These are phyloP conservation scores for Podarcis siculus DNA, from an alignment of 2,797 vertebrate genomes.

Conservation along the genomic window DNA sequence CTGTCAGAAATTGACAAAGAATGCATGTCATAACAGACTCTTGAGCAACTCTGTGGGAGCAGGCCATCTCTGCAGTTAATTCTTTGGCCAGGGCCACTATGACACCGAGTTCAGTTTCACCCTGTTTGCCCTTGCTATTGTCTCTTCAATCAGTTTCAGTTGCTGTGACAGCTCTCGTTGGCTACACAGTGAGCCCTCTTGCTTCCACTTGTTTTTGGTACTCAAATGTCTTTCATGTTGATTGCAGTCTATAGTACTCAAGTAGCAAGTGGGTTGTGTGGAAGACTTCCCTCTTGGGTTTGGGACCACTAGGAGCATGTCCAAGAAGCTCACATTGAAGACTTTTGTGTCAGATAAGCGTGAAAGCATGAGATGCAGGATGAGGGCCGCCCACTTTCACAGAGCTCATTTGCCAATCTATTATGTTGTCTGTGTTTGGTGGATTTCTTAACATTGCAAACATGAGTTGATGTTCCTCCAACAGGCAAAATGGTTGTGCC, in stretches of 20 bases:
- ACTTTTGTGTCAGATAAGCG: neutral
- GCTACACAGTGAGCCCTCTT: neutral
- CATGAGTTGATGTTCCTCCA: neutral
- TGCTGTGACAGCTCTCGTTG: neutral
- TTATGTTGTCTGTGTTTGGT: neutral
- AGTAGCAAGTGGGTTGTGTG: neutral
- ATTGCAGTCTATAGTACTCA: neutral
- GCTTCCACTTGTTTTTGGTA: neutral
- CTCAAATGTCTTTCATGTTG: neutral
- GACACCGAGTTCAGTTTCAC: neutral
- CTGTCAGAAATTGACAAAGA: neutral
- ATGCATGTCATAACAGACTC: neutral
- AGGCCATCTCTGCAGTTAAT: neutral
- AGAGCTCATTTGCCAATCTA: neutral
- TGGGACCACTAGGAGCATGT: neutral
- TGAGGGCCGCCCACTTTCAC: neutral
- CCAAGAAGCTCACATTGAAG: neutral
- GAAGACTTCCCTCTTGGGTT: neutral
- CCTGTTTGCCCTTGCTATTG: neutral
- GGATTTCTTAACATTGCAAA: neutral
- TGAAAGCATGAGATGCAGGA: neutral
- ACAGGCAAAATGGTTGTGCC: neutral
- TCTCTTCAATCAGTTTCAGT: neutral
- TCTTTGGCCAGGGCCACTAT: neutral
- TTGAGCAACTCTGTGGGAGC: neutral